These are phyloP conservation scores for Dione juno DNA, from an alignment of 2,888 invertebrate genomes.

Conservation along the genomic window DNA sequence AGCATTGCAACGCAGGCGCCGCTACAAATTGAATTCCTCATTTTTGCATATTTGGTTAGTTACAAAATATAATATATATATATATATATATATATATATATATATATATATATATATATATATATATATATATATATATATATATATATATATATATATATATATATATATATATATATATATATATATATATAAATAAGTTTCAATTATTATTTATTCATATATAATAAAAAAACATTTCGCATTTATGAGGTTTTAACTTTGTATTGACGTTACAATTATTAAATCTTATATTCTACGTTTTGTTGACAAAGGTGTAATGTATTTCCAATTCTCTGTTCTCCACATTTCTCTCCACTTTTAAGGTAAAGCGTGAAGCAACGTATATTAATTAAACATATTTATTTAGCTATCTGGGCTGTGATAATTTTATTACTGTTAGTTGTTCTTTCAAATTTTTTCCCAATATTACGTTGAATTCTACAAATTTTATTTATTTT, in stretches of 20 bases:
- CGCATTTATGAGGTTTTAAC: not conserved
- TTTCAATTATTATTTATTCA: not conserved
- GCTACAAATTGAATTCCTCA: not conserved
- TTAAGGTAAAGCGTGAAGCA: not conserved
- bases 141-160: too few relatives aligned
- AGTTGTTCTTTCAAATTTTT: slow-evolving; percentile 33
- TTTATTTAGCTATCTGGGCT: slow-evolving; percentile 52
- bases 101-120: not conserved
- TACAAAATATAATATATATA: not conserved
- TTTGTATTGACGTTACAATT: not conserved
- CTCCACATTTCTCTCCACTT: not conserved
- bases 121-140: not conserved
- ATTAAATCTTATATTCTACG: not conserved
- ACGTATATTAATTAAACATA: slow-evolving; percentile 6
- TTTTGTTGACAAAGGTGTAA: not conserved
- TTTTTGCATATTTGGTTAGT: not conserved
- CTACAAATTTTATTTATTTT: slow-evolving; percentile 31
- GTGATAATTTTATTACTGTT: slow-evolving; percentile 59
- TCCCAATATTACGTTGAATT: slow-evolving; percentile 16
- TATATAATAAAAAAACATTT: too few relatives aligned
- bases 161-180: not conserved
- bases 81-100: not conserved
- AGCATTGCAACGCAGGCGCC: too few relatives aligned
- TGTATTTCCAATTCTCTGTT: not conserved
- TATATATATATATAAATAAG: not conserved